These are phyloP conservation scores for Ditula angustiorana DNA, from an alignment of 2,888 invertebrate species.

Conservation along the genomic window DNA sequence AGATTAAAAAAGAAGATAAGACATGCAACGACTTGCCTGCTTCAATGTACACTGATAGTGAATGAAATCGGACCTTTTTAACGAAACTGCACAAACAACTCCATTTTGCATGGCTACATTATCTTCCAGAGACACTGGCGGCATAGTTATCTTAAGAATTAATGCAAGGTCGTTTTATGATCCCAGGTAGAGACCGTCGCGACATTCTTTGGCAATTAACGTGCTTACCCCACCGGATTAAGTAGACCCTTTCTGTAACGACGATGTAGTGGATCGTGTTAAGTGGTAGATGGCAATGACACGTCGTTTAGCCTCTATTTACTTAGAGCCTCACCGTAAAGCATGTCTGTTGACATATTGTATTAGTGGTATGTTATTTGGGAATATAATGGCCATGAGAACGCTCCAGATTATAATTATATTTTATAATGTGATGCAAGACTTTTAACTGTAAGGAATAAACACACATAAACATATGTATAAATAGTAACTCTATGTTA, in stretches of 20 bases:
- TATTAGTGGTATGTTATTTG: neutral
- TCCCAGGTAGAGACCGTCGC: slow-evolving; percentile 10
- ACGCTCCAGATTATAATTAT: neutral
- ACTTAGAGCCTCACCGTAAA: neutral
- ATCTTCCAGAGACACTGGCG: slow-evolving; percentile 1
- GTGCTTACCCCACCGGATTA: neutral
- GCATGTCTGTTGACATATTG: neutral
- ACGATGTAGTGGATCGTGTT: neutral
- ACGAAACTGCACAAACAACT: neutral
- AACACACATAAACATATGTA: too few relatives aligned
- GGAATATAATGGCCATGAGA: neutral
- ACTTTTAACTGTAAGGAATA: too few relatives aligned
- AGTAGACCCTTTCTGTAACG: neutral
- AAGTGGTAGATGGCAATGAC: neutral
- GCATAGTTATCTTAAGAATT: slow-evolving; percentile 9
- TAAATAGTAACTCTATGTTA: too few relatives aligned
- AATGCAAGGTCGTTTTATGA: slow-evolving; percentile 10
- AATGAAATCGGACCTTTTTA: neutral
- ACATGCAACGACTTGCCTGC: too few relatives aligned
- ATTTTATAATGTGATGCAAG: too few relatives aligned
- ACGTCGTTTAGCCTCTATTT: neutral
- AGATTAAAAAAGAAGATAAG: too few relatives aligned
- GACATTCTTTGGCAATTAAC: slow-evolving; percentile 6
- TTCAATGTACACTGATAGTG: neutral
- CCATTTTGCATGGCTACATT: neutral